Conservation (phyloP, 2,888 invertebrate species). For the Sturmia bella region DNA sequence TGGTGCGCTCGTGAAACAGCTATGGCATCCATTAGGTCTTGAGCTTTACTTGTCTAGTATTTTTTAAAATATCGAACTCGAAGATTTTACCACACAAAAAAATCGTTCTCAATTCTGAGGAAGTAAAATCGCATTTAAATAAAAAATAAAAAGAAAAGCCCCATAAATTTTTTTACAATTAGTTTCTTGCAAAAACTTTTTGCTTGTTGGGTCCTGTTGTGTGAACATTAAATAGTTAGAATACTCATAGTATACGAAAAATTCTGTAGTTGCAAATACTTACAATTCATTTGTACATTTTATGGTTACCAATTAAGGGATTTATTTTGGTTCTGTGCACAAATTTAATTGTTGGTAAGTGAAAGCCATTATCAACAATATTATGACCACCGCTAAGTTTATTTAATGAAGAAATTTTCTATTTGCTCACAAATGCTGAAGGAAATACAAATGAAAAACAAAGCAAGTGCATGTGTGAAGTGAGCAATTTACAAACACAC, state of each 20-base stretch:
- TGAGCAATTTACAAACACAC: background rate
- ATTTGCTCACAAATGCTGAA: conserved; percentile 35
- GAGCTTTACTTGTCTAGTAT: too few species aligned
- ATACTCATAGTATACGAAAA: conserved; percentile 10
- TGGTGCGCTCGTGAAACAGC: too few species aligned
- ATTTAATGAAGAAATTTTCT: conserved; percentile 68
- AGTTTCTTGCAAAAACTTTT: background rate
- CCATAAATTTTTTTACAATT: background rate
- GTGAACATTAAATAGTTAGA: conserved; percentile 12
- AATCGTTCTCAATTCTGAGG: too few species aligned
- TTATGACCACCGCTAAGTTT: conserved; percentile 69
- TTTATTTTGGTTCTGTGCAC: conserved; percentile 69
- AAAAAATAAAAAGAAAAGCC: too few species aligned
- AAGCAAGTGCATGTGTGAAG: conserved; percentile 3
- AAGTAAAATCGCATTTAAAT: too few species aligned
- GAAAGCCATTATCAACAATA: conserved; percentile 68
- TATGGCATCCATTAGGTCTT: too few species aligned
- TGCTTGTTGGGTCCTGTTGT: conserved; percentile 14
- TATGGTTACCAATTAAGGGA: conserved; percentile 69
- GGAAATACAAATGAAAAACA: conserved; percentile 18
- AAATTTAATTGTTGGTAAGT: conserved; percentile 70
- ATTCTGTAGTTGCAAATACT: conserved; percentile 41
- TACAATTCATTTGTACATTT: conserved; percentile 68
- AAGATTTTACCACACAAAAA: too few species aligned
- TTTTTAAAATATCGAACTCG: too few species aligned